Conservation (phyloP, 2,113 vertebrate species). For the Aix galericulata region DNA sequence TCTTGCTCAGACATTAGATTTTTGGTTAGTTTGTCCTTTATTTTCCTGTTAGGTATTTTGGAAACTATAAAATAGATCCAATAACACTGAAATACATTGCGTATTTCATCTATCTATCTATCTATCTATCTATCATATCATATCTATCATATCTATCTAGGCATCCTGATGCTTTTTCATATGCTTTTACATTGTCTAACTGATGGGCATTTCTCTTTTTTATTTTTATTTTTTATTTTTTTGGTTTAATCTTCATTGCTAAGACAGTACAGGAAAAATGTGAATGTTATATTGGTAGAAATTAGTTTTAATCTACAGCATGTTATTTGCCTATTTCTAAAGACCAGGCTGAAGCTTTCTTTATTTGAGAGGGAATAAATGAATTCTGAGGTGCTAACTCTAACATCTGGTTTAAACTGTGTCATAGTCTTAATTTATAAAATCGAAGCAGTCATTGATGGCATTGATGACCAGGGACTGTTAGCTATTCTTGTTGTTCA, state of each 20-base stretch:
- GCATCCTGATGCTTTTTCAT: not conserved
- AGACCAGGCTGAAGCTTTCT: not conserved
- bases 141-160: not conserved
- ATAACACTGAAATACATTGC: not conserved
- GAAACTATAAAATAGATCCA: not conserved
- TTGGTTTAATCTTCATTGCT: not conserved
- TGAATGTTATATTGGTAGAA: not conserved
- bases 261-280: not conserved
- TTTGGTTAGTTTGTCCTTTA: not conserved
- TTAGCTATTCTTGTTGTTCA: not conserved
- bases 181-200: not conserved
- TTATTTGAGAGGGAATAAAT: not conserved
- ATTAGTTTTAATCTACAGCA: not conserved
- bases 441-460: not conserved
- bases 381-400: not conserved
- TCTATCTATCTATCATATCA: not conserved
- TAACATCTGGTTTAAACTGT: not conserved
- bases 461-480: not conserved
- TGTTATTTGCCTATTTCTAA: not conserved
- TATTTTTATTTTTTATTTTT: not conserved
- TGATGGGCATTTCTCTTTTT: not conserved
- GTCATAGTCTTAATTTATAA: not conserved
- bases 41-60: not conserved
- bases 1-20: not conserved
- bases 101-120: not conserved